These are phyloP conservation scores for Coelopa frigida DNA, from an alignment of 1,140 invertebrate genomes.

Conservation along the genomic window DNA sequence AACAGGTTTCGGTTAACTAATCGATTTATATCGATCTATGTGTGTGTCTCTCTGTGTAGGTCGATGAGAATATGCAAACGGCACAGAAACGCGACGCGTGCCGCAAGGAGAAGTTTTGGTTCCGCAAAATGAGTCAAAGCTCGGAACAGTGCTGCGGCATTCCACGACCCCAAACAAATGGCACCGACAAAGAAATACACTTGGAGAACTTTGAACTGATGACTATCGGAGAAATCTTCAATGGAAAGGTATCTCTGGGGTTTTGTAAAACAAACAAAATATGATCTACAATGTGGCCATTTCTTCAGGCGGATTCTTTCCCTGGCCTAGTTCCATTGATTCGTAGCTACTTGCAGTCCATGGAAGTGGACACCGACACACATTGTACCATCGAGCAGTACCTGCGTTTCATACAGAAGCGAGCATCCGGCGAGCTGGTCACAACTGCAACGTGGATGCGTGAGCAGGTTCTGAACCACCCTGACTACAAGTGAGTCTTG, in stretches of 20 bases:
- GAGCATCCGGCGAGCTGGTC: constrained; percentile 77
- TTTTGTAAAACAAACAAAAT: not conserved
- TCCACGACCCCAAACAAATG: constrained; percentile 39
- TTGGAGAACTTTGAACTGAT: constrained; percentile 50
- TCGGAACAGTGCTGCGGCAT: not conserved
- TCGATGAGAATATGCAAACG: constrained; percentile 96
- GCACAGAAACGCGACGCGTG: constrained; percentile 89
- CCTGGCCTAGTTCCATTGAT: constrained; percentile 93
- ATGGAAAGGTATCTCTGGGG: constrained; percentile 89
- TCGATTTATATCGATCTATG: not conserved
- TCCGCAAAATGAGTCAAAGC: constrained; percentile 54
- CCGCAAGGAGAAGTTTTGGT: constrained; percentile 80
- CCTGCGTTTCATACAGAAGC: constrained; percentile 83
- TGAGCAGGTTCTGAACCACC: constrained; percentile 81
- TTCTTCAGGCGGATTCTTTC: constrained; percentile 63
- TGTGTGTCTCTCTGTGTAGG: constrained; percentile 47
- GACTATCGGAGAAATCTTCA: constrained; percentile 94
- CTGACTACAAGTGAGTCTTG: constrained; percentile 70
- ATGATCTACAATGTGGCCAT: not conserved
- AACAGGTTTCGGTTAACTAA: not conserved
- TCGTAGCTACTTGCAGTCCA: constrained; percentile 82
- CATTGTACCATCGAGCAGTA: constrained; percentile 97
- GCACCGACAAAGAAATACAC: constrained; percentile 31
- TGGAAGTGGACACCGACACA: constrained; percentile 94
- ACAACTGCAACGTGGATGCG: constrained; percentile 91